Evolutionary conservation across 1,140 invertebrate species (phyloP), one percentile per base, ranked within the genome.

Genomic region (Trissolcus basalis): DNA sequence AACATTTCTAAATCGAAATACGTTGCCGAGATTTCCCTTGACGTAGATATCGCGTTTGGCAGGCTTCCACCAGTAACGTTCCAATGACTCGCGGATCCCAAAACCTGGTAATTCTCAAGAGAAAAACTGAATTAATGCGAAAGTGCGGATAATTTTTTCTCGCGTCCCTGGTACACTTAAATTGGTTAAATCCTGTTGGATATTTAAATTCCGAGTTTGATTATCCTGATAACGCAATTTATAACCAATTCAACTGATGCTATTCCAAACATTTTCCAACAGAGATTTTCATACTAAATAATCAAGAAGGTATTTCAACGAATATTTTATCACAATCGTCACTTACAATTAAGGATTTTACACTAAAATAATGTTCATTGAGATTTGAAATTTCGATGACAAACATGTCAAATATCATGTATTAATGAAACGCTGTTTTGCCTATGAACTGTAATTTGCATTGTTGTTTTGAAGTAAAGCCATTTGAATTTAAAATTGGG

Each of bases 61-160:
- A 67, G 50, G 43, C 49, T 67, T 61, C 70, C 56, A 67, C 56
- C 55, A 44, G 50, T 67, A 55, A 67, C 44, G 70, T 74, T 74
- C 45, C 44, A 74, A 74, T 67, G 70, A 74, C 61, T 74, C 56
- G 70, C 51, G 47, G 48, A 72, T 67, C 67, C 56, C 41, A 61
- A 49, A 67, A 49, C 45, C 45, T 54, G 55, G 71, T 63, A 68
- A 68, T 68, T 74, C 71, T 43, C 58, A 36, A n/a, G 64, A 68
- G 71, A 63, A 16, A 68, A 68, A 51, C 63, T 51, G 58, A 63
- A 74, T 74, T 68, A 68, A 74, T 68, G 71, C 41, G 58, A 61
- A 74, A 61, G 56, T 61, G 47, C 56, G 56, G 50, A 74, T 74
- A 74, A 74, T 67, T 74, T 74, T 55, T 49, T 43, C 63, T 60